A percentile compares a stretch with the other conserved stretches of the same genome.
phyloP scores from a whole-genome alignment of 2,888 invertebrate genomes.

The Caenorhabditis panamensis region DNA sequence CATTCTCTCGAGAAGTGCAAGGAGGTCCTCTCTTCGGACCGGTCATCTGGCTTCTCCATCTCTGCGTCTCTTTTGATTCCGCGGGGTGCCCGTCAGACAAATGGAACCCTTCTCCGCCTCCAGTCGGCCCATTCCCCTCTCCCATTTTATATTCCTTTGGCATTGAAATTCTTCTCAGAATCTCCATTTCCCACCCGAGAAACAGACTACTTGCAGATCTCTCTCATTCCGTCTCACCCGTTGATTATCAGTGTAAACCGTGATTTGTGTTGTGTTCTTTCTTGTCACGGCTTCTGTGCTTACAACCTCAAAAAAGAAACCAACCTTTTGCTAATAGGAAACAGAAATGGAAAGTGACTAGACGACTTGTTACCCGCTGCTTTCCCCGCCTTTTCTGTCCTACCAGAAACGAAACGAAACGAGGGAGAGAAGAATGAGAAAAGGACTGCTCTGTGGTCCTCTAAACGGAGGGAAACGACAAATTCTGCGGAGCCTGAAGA shows the following conservation, averaged over 20 bases:
- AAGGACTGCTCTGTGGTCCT: constrained; percentile 3
- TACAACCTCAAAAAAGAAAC: too few species aligned
- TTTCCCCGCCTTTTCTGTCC: not conserved
- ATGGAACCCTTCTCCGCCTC: constrained; percentile 14
- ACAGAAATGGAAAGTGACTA: not conserved
- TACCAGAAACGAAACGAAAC: not conserved
- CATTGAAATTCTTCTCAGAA: constrained; percentile 8
- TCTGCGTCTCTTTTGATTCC: constrained; percentile 9
- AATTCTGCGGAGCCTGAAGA: not conserved
- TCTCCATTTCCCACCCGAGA: too few species aligned
- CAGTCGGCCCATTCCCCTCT: constrained; percentile 1
- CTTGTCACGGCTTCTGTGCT: too few species aligned
- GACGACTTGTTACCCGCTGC: not conserved
- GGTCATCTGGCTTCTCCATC: constrained; percentile 15
- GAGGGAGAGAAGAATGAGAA: not conserved
- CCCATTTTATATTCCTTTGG: not conserved
- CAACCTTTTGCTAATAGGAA: not conserved
- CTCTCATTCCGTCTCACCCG: not conserved
- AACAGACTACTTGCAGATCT: too few species aligned
- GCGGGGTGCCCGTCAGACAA: not conserved
- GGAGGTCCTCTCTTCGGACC: constrained; percentile 9
- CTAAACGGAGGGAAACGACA: not conserved
- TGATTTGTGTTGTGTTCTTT: not conserved
- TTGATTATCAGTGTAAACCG: constrained; percentile 12
- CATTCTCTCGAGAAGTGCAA: constrained; percentile 1